These are phyloP conservation scores for Cerastoderma edule DNA, from an alignment of 2,888 invertebrate genomes.

Conservation along the genomic window DNA sequence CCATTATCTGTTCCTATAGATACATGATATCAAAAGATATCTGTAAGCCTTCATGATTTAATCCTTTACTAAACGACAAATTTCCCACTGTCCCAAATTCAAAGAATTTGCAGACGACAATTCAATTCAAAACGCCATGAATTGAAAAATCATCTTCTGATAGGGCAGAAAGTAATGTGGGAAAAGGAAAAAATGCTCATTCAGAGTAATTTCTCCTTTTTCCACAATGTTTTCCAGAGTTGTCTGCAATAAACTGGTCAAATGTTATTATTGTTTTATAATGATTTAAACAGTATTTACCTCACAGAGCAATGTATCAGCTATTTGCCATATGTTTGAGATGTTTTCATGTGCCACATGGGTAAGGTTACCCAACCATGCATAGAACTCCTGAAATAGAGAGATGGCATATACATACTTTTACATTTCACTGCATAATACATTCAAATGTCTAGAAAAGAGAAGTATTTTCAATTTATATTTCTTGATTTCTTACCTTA, in stretches of 20 bases:
- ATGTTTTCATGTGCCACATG: conserved; percentile 65
- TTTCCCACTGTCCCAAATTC: no score
- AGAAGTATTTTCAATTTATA: no score
- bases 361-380: conserved; percentile 63
- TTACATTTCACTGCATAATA: no score
- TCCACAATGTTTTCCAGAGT: not conserved
- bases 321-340: conserved; percentile 68
- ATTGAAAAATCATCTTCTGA: no score
- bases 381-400: conserved; percentile 72
- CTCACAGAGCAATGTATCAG: conserved; percentile 75
- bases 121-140: no score
- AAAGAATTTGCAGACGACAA: no score
- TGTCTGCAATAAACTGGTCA: not conserved
- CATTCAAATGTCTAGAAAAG: no score
- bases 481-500: no score
- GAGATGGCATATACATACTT: no score
- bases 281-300: conserved; percentile 44
- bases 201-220: not conserved
- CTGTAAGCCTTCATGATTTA: no score
- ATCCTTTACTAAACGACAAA: no score
- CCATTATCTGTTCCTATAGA: no score
- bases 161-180: not conserved
- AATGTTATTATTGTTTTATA: not conserved
- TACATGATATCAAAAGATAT: not conserved
- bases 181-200: not conserved